Conservation (phyloP, 2,888 invertebrate species). For the Nephrotoma appendiculata region DNA sequence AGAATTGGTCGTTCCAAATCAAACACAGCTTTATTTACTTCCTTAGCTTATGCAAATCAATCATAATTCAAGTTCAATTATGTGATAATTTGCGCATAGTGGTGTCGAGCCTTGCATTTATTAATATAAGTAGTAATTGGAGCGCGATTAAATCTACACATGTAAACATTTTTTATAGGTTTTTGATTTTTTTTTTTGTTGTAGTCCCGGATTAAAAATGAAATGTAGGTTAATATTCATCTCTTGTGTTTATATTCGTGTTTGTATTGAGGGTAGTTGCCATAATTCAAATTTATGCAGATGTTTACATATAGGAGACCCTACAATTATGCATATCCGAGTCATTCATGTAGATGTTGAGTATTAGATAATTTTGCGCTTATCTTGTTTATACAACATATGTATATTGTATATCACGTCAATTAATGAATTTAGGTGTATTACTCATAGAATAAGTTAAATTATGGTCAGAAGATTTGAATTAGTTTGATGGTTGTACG, state of each 20-base stretch:
- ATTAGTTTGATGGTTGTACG: no score
- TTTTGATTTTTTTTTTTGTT: no score
- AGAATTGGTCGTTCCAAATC: neutral
- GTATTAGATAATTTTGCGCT: neutral
- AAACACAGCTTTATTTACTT: neutral
- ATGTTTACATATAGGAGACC: neutral
- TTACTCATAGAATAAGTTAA: neutral
- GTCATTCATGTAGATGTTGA: neutral
- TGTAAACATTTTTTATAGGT: neutral
- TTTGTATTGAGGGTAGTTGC: slow-evolving; percentile 5
- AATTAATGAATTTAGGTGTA: neutral
- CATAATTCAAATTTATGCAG: slow-evolving; percentile 5
- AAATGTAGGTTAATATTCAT: neutral
- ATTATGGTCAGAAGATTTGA: neutral
- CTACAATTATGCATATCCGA: neutral
- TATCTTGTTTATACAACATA: neutral
- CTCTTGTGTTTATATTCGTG: neutral
- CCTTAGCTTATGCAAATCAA: neutral
- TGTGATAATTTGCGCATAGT: neutral
- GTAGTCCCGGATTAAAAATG: neutral
- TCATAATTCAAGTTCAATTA: neutral
- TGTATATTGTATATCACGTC: neutral
- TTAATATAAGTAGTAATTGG: neutral
- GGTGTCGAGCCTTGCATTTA: neutral
- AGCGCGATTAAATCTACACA: neutral